Base-by-base conservation (phyloP, 2,113 vertebrate genomes). In the Calyptomena viridis region DNA sequence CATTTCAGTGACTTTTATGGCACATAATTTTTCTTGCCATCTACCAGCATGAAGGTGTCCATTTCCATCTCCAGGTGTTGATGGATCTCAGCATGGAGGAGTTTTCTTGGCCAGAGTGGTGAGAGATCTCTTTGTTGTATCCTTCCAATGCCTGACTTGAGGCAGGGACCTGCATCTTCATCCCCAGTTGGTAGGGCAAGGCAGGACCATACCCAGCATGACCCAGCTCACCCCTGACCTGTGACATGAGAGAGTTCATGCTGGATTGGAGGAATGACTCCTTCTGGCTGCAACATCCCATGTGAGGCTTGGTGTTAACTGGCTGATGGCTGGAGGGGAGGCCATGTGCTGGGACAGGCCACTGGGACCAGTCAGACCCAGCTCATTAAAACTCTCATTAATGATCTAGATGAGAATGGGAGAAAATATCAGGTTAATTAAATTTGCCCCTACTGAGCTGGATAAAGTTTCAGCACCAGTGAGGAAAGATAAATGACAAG, bases 401-500 rank as follows among this genome's bases (percentile, higher is more conserved):
- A 76, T 18, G 60, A 68, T 42, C 78, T 58, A 60, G 80, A 95
- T 84, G 85, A 80, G 88, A 49, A 72, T 37, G 53, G 74, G 27
- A 77, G 55, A 39, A 87, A 88, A 82, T 5, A 87, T 77, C 35
- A 83, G 80, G 88, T 87, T 95, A 93, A 95, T 96, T 94, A 89
- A 87, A 72, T 52, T 84, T 93, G 86, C 71, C 86, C 71, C 81
- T 77, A 40, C 71, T 56, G 84, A 94, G 60, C 82, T 84, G 83
- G 60, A 77, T 91, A 69, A 89, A 37, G 42, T 69, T 71, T 85
- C 78, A 66, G 77, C 49, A 20, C 77, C 50, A 81, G 31, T 60
- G 53, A 52, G 63, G 64, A 62, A n/a, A 81, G 67, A 55, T 27
- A 76, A 85, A 60, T 78, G 82, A 84, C 35, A 91, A 50, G 72